Evolutionary conservation across 2,888 invertebrate species (phyloP).

Genomic region (Nymphalis urticae): DNA sequence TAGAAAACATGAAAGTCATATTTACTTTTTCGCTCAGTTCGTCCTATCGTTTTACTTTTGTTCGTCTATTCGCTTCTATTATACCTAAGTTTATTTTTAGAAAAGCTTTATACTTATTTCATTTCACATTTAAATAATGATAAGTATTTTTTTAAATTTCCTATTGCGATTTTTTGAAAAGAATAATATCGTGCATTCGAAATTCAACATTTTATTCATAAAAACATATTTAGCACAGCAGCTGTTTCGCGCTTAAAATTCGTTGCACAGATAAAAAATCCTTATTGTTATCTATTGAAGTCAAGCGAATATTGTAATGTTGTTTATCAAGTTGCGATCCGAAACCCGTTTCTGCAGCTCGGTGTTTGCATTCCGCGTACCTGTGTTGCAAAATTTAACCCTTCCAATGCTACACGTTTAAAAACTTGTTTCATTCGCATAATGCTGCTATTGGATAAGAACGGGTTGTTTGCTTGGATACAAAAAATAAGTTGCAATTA

Average conservation of each 20-base stretch:
- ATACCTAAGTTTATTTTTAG: constrained; percentile 35
- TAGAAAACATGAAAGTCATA: constrained; percentile 66
- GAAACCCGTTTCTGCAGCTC: constrained; percentile 66
- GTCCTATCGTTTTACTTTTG: constrained; percentile 48
- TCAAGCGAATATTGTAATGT: constrained; percentile 27
- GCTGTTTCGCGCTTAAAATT: constrained; percentile 40
- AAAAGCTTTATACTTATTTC: not conserved
- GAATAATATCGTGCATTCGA: not conserved
- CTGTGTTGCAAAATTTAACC: constrained; percentile 60
- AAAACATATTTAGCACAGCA: constrained; percentile 42
- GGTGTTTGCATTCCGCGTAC: constrained; percentile 69
- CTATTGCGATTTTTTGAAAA: constrained; percentile 27
- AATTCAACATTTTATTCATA: no score
- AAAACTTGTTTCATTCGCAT: constrained; percentile 47
- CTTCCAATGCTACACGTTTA: constrained; percentile 51
- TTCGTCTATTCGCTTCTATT: constrained; percentile 47
- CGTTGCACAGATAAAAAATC: constrained; percentile 33
- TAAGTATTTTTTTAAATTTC: constrained; percentile 10
- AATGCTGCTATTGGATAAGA: constrained; percentile 39
- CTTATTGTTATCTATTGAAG: constrained; percentile 32
- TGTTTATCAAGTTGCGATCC: constrained; percentile 44
- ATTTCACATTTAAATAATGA: constrained; percentile 12
- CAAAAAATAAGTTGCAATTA: constrained; percentile 13
- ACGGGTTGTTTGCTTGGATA: constrained; percentile 26
- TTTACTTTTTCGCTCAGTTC: constrained; percentile 63